A percentile compares a stretch with the other conserved stretches of the same genome.
These are phyloP conservation scores for Drosophila bifasciata DNA, from an alignment of 1,140 invertebrate genomes.

Conservation along the genomic window DNA sequence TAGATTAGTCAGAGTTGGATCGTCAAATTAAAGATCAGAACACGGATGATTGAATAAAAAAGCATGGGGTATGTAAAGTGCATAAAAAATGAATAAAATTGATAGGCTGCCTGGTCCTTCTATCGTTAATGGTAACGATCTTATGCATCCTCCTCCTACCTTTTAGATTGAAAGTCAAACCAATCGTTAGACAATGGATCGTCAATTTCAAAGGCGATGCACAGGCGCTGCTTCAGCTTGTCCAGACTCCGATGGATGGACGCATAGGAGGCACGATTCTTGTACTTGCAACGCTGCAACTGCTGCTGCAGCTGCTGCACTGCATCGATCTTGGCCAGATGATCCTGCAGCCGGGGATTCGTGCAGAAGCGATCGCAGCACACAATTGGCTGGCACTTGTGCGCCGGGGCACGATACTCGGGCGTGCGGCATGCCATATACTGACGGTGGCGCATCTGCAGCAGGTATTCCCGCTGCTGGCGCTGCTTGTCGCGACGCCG, in stretches of 20 bases:
- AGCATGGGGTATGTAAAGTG: no score
- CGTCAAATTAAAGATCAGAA: no score
- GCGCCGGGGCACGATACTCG: conserved; percentile 5
- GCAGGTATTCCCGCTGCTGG: conserved; percentile 34
- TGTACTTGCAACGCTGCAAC: conserved; percentile 2
- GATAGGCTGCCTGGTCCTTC: no score
- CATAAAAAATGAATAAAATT: no score
- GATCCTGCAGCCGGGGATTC: conserved; percentile 22
- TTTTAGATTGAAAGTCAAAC: no score
- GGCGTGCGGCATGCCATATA: conserved; percentile 6
- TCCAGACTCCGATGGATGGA: conserved; percentile 2
- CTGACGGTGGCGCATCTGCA: conserved; percentile 32
- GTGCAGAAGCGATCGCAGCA: conserved; percentile 25
- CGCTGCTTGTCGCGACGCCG: conserved; percentile 27
- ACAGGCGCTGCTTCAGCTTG: conserved; percentile 1
- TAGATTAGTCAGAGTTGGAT: no score
- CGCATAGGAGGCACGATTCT: not conserved
- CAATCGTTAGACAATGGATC: no score
- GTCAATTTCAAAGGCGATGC: conserved; percentile 1
- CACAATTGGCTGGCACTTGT: conserved; percentile 38
- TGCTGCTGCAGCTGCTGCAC: conserved; percentile 36
- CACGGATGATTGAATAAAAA: no score
- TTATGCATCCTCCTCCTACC: no score
- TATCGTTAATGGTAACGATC: no score
- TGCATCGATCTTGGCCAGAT: conserved; percentile 41